Conservation (phyloP, 2,888 invertebrate species). For the Torymus texanus region DNA sequence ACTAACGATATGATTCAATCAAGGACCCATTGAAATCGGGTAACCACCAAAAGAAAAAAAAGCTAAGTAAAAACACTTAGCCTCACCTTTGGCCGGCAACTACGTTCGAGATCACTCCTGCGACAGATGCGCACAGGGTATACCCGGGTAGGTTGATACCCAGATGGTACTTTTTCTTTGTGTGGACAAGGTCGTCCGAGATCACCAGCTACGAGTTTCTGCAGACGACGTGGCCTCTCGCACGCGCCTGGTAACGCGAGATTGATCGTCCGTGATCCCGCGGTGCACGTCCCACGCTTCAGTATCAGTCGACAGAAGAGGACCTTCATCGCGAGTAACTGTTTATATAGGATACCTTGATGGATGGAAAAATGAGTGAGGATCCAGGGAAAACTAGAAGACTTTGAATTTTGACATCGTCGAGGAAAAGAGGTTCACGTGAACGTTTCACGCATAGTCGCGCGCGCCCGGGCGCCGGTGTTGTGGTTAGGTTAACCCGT, state of each 20-base stretch:
- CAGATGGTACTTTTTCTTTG: not conserved
- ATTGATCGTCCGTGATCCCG: conserved; percentile 67
- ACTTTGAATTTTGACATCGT: too few relatives aligned
- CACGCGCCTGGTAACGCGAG: conserved; percentile 67
- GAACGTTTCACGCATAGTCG: too few relatives aligned
- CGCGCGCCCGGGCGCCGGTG: too few relatives aligned
- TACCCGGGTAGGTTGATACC: not conserved
- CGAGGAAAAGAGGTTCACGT: too few relatives aligned
- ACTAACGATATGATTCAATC: too few relatives aligned
- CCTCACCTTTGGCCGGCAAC: conserved; percentile 62
- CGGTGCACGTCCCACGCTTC: conserved; percentile 56
- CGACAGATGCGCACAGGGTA: conserved; percentile 73
- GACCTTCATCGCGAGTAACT: not conserved
- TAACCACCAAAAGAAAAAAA: too few relatives aligned
- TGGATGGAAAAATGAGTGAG: too few relatives aligned
- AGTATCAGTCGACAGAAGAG: not conserved
- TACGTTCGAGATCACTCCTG: conserved; percentile 67
- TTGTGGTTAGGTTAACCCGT: too few relatives aligned
- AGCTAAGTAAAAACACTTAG: too few relatives aligned
- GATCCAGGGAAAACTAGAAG: too few relatives aligned
- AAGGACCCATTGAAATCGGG: too few relatives aligned
- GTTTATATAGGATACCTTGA: too few relatives aligned
- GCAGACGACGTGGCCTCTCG: conserved; percentile 60
- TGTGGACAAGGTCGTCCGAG: conserved; percentile 57
- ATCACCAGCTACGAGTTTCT: conserved; percentile 62